Conservation (phyloP, 2,797 vertebrate species). For the Danio tinwini region DNA sequence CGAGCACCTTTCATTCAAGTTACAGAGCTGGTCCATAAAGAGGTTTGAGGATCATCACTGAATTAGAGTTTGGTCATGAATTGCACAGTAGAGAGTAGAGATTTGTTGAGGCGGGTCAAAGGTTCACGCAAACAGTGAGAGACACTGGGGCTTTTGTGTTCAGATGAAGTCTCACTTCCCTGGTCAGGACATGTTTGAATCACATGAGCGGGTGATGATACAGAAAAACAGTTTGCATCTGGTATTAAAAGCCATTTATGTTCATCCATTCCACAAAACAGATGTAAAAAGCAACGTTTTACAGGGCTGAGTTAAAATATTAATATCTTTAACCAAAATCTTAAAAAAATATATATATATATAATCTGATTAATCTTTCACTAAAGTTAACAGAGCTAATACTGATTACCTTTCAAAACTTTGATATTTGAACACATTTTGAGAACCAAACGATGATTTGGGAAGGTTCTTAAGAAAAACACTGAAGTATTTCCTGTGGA, state of each 20-base stretch:
- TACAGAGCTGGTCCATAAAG: conserved; percentile 56
- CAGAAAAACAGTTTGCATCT: not conserved
- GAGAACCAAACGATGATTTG: no score
- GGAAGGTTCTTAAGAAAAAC: no score
- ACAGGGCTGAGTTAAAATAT: not conserved
- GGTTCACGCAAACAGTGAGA: conserved; percentile 61
- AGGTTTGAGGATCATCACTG: conserved; percentile 59
- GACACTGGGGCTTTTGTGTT: conserved; percentile 48
- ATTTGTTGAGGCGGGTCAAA: conserved; percentile 67
- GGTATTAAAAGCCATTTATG: conserved; percentile 2
- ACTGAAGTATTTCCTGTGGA: no score
- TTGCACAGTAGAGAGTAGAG: conserved; percentile 29
- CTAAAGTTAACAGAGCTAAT: not conserved
- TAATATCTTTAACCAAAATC: not conserved
- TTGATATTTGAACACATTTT: no score
- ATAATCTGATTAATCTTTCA: not conserved
- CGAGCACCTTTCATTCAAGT: conserved; percentile 36
- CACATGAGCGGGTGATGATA: not conserved
- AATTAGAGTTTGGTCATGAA: conserved; percentile 6
- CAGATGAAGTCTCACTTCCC: conserved; percentile 1
- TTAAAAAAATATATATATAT: not conserved
- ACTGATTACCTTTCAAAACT: not conserved
- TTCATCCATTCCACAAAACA: not conserved
- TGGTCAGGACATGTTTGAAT: conserved; percentile 11
- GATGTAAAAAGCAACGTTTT: no score